Evolutionary conservation across 2,797 vertebrate species (phyloP), one percentile per base, ranked within the genome.

Genomic region (Ateles fusciceps): DNA sequence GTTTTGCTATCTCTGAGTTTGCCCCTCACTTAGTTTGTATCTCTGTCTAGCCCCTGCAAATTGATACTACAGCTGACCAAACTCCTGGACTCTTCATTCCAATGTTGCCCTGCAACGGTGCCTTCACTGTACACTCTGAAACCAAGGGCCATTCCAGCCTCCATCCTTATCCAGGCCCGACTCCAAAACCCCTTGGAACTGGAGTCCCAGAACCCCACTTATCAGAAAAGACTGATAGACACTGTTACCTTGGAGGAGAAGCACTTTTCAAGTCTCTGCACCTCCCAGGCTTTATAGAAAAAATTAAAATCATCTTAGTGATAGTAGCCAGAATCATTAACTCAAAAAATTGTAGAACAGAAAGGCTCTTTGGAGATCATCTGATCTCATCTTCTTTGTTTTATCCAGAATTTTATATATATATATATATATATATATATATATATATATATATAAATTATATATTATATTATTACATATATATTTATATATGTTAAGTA

Each of bases 241-340:
- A 71, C 17, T 33, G 9, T 80, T 78, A 50, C 22, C n/a, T 89
- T 74, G 78, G 9, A 91, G 14, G n/a, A 85, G 55, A 94, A 92
- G 7, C 28, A 28, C 8, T 92, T 96, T 87, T 19, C 22, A 93
- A 94, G 30, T 81, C 22, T 59, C 52, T 95, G 30, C 2, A 86
- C 4, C 5, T 86, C 85, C 52, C 46, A 88, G 85, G 30, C 10
- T 92, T 85, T 90, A n/a, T 52, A n/a, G 19, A 79, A 96, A 97
- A 19, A 76, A 78, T 12, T 91, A 36, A 91, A 89, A 81, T 93
- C 22, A n/a, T 85, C 55, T 39, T 39, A 85, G 12, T 59, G 22
- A 83, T 48, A 84, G 39, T 42, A 91, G 71, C 33, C 30, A 76
- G 61, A 96, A 59, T 93, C 33, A 71, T 26, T 24, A 94, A 22